Evolutionary conservation across 1,140 invertebrate genomes (phyloP).

Genomic region (Lordiphosa clarofinis): DNA sequence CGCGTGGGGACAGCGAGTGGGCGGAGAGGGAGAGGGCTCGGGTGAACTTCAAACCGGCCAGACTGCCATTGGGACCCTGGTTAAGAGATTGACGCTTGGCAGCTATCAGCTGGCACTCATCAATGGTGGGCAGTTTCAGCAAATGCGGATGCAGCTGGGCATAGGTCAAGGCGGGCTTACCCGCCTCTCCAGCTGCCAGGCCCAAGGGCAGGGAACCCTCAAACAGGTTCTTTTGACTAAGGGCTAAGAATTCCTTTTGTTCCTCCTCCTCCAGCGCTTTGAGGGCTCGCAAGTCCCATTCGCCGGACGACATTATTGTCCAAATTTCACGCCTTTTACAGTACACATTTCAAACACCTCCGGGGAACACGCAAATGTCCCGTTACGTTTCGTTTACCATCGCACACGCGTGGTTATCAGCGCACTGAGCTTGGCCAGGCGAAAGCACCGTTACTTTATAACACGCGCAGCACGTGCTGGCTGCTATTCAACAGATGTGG

Average conservation of each 20-base stretch:
- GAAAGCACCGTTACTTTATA: slow-evolving; percentile 57
- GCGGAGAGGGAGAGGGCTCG: slow-evolving; percentile 70
- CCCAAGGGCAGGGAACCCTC: slow-evolving; percentile 49
- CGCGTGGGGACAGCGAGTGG: slow-evolving; percentile 53
- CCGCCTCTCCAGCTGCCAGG: neutral
- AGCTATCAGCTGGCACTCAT: slow-evolving; percentile 65
- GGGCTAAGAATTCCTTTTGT: slow-evolving; percentile 66
- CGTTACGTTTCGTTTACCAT: slow-evolving; percentile 39
- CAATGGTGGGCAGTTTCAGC: slow-evolving; percentile 68
- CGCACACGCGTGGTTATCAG: slow-evolving; percentile 39
- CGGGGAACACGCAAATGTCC: neutral
- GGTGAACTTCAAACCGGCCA: slow-evolving; percentile 54
- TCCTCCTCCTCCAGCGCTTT: slow-evolving; percentile 78
- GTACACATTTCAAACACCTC: slow-evolving; percentile 17
- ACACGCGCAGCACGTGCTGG: slow-evolving; percentile 25
- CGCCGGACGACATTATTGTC: slow-evolving; percentile 66
- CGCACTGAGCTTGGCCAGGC: slow-evolving; percentile 42
- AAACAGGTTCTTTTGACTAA: slow-evolving; percentile 66
- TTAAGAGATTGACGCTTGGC: slow-evolving; percentile 42
- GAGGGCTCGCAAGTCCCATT: slow-evolving; percentile 76
- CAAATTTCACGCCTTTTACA: slow-evolving; percentile 24
- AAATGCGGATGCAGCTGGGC: slow-evolving; percentile 69
- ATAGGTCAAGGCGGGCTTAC: slow-evolving; percentile 45
- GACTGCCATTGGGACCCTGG: slow-evolving; percentile 24
- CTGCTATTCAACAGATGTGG: slow-evolving; percentile 46